These are phyloP conservation scores for Atrina japonica DNA, from an alignment of 2,888 invertebrate species.

Conservation along the genomic window DNA sequence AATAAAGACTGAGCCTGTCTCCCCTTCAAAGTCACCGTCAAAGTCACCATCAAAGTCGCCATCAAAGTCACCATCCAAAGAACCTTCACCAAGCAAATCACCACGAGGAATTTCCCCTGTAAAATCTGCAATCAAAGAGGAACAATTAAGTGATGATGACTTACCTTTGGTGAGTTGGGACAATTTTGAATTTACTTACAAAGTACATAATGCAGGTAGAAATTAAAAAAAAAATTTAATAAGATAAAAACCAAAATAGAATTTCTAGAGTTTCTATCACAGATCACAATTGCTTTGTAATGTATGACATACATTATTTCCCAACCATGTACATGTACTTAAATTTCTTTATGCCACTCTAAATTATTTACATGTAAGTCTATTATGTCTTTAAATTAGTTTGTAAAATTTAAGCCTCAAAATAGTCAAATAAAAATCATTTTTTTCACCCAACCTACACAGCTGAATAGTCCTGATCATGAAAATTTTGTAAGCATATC, in stretches of 20 bases:
- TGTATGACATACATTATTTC: too few relatives aligned
- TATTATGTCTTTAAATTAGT: too few relatives aligned
- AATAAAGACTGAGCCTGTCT: constrained; percentile 48
- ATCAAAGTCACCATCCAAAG: constrained; percentile 23
- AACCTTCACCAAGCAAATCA: neutral
- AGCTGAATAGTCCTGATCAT: too few relatives aligned
- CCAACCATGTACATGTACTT: too few relatives aligned
- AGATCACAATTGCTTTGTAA: neutral
- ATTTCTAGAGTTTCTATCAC: neutral
- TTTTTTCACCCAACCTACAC: too few relatives aligned
- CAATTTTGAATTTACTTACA: neutral
- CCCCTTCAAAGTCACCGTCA: constrained; percentile 12
- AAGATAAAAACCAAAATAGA: too few relatives aligned
- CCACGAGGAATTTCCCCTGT: constrained; percentile 9
- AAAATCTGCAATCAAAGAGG: constrained; percentile 42
- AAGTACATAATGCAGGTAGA: neutral
- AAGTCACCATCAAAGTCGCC: constrained; percentile 12
- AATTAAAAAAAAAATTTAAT: too few relatives aligned
- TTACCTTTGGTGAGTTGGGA: constrained; percentile 56
- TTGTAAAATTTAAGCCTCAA: too few relatives aligned
- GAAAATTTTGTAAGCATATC: too few relatives aligned
- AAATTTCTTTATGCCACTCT: too few relatives aligned
- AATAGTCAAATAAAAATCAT: too few relatives aligned
- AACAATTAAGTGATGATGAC: constrained; percentile 63
- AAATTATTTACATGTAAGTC: too few relatives aligned